Percentiles rank a stretch among this genome's conserved stretches.
Conservation (phyloP, 1,140 invertebrate genomes). For the Achatina immaculata region DNA sequence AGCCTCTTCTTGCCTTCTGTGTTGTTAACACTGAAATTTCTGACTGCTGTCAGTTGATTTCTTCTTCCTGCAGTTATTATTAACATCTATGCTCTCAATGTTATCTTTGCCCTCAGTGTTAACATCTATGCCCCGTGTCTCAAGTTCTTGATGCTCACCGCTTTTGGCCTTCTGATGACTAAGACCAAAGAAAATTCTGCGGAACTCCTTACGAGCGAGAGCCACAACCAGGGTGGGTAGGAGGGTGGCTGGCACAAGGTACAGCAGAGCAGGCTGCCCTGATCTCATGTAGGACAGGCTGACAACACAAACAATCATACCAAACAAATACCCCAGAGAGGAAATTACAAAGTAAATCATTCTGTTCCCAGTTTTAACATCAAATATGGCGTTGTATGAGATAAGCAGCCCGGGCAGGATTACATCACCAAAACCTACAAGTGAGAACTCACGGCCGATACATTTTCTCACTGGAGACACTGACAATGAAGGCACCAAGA, state of each 20-base stretch:
- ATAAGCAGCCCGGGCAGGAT: slow-evolving; percentile 75
- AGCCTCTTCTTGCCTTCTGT: no score
- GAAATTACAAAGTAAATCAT: slow-evolving; percentile 72
- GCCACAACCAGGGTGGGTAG: slow-evolving; percentile 73
- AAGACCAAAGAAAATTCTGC: slow-evolving; percentile 62
- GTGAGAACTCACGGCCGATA: slow-evolving; percentile 64
- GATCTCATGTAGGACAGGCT: slow-evolving; percentile 74
- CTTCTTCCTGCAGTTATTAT: no score
- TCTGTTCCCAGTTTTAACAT: slow-evolving; percentile 68
- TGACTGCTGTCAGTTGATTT: no score
- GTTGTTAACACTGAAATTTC: no score
- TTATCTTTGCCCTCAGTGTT: slow-evolving; percentile 6
- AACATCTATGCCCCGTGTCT: not conserved
- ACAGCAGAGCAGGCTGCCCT: slow-evolving; percentile 78
- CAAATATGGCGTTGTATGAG: slow-evolving; percentile 73
- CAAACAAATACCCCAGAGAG: slow-evolving; percentile 74
- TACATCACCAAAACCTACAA: slow-evolving; percentile 78
- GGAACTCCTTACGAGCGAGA: slow-evolving; percentile 71
- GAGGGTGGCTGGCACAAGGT: slow-evolving; percentile 77
- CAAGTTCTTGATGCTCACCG: not conserved
- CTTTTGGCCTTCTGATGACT: not conserved
- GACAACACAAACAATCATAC: slow-evolving; percentile 75
- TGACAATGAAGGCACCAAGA: slow-evolving; percentile 73
- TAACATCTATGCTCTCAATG: no score
- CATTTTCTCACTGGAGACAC: slow-evolving; percentile 58